Conservation (phyloP, 1,140 invertebrate species). For the Zophobas morio region DNA sequence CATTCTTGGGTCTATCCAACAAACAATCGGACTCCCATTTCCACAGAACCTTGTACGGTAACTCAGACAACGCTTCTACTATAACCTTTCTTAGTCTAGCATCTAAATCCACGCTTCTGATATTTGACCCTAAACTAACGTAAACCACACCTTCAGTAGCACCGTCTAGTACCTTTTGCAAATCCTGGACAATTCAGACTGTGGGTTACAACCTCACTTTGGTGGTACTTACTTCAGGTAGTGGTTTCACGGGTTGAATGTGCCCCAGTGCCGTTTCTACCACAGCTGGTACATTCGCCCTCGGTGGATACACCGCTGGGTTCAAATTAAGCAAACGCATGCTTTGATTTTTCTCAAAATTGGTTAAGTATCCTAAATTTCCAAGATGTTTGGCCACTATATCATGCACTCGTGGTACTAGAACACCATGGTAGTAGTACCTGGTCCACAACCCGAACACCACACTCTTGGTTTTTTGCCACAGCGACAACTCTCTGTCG, state of each 20-base stretch:
- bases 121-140: slow-evolving; percentile 71
- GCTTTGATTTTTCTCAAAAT: slow-evolving; percentile 69
- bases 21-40: slow-evolving; percentile 71
- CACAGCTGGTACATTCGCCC: too few relatives aligned
- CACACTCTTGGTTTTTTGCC: slow-evolving; percentile 63
- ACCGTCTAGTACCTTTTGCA: slow-evolving; percentile 64
- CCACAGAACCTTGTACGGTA: slow-evolving; percentile 70
- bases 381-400: slow-evolving; percentile 67
- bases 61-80: slow-evolving; percentile 67
- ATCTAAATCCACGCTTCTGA: slow-evolving; percentile 66
- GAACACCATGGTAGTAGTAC: slow-evolving; percentile 57
- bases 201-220: background rate
- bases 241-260: background rate
- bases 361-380: slow-evolving; percentile 65
- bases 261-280: slow-evolving; percentile 44
- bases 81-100: slow-evolving; percentile 65
- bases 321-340: slow-evolving; percentile 67
- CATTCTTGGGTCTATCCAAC: slow-evolving; percentile 72
- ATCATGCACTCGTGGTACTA: slow-evolving; percentile 59
- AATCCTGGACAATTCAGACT: slow-evolving; percentile 53
- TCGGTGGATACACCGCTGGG: too few relatives aligned
- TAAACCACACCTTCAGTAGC: slow-evolving; percentile 69
- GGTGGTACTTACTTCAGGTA: background rate
- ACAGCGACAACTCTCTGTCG: slow-evolving; percentile 61
- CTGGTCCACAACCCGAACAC: slow-evolving; percentile 52